phyloP scores from a whole-genome alignment of 2,797 vertebrate species.

The Microchirus variegatus region DNA sequence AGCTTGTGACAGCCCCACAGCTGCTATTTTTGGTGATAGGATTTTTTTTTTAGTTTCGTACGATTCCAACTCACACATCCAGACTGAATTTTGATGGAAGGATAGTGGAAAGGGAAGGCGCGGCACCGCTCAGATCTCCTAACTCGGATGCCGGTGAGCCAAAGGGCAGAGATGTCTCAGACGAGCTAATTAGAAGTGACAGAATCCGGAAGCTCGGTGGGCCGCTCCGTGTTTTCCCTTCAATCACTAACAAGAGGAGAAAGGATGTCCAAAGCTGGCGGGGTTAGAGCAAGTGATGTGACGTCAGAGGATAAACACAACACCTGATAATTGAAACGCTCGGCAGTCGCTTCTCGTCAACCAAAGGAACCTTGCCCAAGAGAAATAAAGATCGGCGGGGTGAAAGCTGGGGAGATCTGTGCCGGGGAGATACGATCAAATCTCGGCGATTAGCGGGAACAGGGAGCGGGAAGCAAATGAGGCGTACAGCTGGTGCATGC shows the following conservation, averaged over 20 bases:
- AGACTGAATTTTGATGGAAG: conserved; percentile 45
- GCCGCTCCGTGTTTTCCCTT: conserved; percentile 43
- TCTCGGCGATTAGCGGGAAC: conserved; percentile 47
- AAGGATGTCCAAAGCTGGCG: conserved; percentile 23
- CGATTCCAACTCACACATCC: conserved; percentile 54
- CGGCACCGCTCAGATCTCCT: conserved; percentile 42
- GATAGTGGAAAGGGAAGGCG: conserved; percentile 25
- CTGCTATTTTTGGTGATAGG: conserved; percentile 67
- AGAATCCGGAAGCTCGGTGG: conserved; percentile 54
- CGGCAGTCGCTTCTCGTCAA: conserved; percentile 41
- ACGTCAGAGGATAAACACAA: neutral
- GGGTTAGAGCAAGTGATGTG: conserved; percentile 15
- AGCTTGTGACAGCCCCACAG: conserved; percentile 46
- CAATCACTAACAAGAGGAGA: conserved; percentile 35
- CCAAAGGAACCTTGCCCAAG: neutral
- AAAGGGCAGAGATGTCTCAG: conserved; percentile 65
- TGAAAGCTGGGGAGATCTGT: conserved; percentile 9
- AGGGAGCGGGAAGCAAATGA: conserved; percentile 35
- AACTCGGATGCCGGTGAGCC: conserved; percentile 48
- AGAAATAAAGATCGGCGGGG: conserved; percentile 37
- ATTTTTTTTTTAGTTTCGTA: conserved; percentile 45
- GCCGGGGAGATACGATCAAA: conserved; percentile 52
- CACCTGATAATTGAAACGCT: conserved; percentile 49
- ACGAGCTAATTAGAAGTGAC: conserved; percentile 74
- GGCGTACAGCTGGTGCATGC: conserved; percentile 20